Percentiles rank a stretch among this genome's conserved stretches.
Conservation (phyloP, 2,888 invertebrate species). For the Cephus runcator region DNA sequence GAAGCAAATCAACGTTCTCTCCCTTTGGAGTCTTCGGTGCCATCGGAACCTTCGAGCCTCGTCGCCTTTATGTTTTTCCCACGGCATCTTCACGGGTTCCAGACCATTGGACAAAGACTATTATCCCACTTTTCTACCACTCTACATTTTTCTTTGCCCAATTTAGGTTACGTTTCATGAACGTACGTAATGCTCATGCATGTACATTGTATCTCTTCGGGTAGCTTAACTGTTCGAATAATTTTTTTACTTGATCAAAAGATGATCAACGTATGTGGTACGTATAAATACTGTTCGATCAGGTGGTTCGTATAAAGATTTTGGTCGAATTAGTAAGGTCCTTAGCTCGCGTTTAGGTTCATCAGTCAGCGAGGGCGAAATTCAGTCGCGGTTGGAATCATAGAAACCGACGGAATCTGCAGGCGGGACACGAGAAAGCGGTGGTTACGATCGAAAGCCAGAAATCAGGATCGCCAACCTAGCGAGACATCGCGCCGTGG, state of each 20-base stretch:
- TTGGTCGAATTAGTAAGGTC: neutral
- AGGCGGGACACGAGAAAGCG: constrained; percentile 44
- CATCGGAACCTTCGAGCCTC: constrained; percentile 1
- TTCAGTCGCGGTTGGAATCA: constrained; percentile 34
- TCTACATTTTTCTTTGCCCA: constrained; percentile 20
- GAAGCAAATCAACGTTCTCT: neutral
- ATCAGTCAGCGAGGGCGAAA: neutral
- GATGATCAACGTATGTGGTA: constrained; percentile 28
- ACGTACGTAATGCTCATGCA: neutral
- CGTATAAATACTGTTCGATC: constrained; percentile 23
- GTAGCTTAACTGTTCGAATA: neutral
- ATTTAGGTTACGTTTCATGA: constrained; percentile 17
- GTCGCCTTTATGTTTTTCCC: constrained; percentile 47
- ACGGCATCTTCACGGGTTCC: constrained; percentile 50
- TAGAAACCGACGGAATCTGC: constrained; percentile 27
- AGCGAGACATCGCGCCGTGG: constrained; percentile 40
- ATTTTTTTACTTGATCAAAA: constrained; percentile 25
- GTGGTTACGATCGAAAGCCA: constrained; percentile 32
- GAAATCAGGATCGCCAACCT: constrained; percentile 36
- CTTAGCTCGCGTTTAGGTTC: neutral
- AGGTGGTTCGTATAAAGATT: neutral
- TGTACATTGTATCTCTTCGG: neutral
- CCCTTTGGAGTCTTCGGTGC: neutral
- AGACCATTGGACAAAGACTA: constrained; percentile 46
- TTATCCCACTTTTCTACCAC: constrained; percentile 31